phyloP scores from a whole-genome alignment of 2,113 vertebrate species.

The Rhabdomys dilectus region DNA sequence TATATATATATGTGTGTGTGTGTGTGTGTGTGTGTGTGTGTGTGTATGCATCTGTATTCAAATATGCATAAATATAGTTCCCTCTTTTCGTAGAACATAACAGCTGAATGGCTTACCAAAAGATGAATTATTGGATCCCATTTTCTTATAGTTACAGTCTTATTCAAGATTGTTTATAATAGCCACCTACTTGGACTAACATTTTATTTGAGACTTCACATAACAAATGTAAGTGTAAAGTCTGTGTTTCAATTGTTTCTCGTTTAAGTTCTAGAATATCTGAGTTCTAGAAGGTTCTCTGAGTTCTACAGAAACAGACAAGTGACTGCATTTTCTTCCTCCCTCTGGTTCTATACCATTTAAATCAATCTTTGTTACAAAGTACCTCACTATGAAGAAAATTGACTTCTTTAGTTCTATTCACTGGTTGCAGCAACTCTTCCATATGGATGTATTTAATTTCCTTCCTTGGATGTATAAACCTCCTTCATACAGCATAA shows the following conservation, averaged over 20 bases:
- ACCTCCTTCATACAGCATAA: background rate
- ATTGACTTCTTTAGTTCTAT: background rate
- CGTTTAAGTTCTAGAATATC: conserved; percentile 28
- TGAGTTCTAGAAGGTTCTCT: conserved; percentile 24
- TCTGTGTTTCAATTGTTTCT: background rate
- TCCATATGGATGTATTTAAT: background rate
- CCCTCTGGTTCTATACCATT: background rate
- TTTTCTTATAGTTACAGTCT: background rate
- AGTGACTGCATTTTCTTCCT: background rate
- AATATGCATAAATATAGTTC: background rate
- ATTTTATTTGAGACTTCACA: background rate
- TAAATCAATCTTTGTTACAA: background rate
- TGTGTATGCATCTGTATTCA: background rate
- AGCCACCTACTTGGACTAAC: background rate
- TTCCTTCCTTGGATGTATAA: background rate
- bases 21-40: background rate
- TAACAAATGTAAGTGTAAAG: background rate
- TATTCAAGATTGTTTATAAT: background rate
- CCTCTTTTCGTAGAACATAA: background rate
- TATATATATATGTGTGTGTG: too few relatives aligned
- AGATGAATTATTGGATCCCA: background rate
- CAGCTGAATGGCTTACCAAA: conserved; percentile 22
- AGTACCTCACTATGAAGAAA: background rate
- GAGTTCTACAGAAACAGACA: background rate
- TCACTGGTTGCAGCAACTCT: background rate